These are phyloP conservation scores for Nesometra sesokonis DNA, from an alignment of 35 echinoderm and acorn worm genomes.

Conservation along the genomic window DNA sequence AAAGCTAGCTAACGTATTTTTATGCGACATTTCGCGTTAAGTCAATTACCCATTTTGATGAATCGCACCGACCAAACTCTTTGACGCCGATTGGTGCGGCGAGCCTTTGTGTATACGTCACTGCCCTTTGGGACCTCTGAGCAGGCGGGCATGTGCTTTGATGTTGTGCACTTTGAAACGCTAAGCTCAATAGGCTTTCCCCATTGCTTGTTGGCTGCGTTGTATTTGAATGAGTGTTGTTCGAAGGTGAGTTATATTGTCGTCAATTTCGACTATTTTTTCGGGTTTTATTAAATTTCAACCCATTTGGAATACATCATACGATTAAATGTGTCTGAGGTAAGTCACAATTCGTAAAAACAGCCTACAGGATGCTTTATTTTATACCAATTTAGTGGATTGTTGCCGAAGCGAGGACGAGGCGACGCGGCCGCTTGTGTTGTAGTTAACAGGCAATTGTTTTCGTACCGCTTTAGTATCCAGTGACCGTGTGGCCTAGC, in stretches of 20 bases:
- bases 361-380: neutral
- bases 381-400: neutral
- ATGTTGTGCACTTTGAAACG: slow-evolving; percentile 99
- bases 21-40: neutral
- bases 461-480: neutral
- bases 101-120: slow-evolving; percentile 97
- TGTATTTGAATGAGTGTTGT: neutral
- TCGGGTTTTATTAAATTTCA: neutral
- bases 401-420: neutral
- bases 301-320: neutral
- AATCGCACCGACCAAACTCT: slow-evolving; percentile 21
- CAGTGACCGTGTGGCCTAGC: neutral
- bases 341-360: neutral
- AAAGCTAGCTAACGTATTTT: neutral
- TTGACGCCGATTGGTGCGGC: slow-evolving; percentile 92
- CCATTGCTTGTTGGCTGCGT: neutral
- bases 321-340: neutral
- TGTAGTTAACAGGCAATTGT: neutral
- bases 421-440: neutral
- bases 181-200: neutral
- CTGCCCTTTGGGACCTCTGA: slow-evolving; percentile 95
- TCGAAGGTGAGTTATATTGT: neutral
- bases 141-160: slow-evolving; percentile 99
- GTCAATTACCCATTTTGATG: slow-evolving; percentile 26
- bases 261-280: neutral